These are phyloP conservation scores for Agriopis leucophaearia DNA, from an alignment of 2,888 invertebrate genomes.

Conservation along the genomic window DNA sequence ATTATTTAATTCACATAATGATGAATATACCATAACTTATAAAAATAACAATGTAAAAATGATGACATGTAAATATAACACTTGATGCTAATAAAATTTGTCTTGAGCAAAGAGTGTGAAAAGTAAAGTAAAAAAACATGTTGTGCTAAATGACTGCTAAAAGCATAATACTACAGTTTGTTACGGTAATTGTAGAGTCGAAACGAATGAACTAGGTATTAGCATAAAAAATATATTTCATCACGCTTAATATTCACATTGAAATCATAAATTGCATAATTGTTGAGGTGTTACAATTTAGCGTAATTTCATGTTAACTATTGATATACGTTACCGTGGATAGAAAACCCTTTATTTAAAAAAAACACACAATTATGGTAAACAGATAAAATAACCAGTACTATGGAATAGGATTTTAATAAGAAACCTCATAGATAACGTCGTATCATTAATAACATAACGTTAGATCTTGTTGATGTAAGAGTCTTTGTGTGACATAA, in stretches of 20 bases:
- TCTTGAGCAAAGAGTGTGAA: conserved; percentile 30
- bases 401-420: no score
- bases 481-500: background rate
- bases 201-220: conserved; percentile 4
- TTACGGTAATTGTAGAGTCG: conserved; percentile 22
- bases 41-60: background rate
- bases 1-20: background rate
- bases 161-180: conserved; percentile 33
- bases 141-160: conserved; percentile 42
- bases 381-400: no score
- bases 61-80: background rate
- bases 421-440: no score
- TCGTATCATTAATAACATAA: no score
- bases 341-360: background rate
- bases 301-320: background rate
- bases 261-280: background rate
- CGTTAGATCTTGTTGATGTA: no score
- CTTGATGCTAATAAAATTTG: background rate
- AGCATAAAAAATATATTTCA: conserved; percentile 5
- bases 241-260: background rate
- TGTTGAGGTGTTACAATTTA: background rate
- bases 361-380: no score
- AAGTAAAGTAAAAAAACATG: conserved; percentile 25
- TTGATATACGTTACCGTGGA: background rate
- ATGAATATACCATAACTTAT: background rate